These are phyloP conservation scores for Limonius californicus DNA, from an alignment of 1,140 invertebrate genomes.

Conservation along the genomic window DNA sequence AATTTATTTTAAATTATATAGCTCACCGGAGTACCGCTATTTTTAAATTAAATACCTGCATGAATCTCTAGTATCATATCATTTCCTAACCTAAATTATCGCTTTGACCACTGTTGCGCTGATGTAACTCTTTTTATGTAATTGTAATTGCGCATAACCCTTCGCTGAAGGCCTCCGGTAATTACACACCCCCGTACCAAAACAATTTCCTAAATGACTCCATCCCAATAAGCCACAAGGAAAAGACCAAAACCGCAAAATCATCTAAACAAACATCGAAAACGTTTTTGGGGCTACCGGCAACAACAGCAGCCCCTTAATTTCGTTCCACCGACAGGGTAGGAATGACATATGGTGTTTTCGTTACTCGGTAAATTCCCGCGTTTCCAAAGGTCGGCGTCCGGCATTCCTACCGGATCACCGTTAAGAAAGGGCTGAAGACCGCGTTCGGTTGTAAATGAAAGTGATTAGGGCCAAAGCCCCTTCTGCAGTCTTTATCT, in stretches of 20 bases:
- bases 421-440: neutral
- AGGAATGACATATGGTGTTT: constrained; percentile 27
- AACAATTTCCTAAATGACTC: neutral
- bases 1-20: constrained; percentile 3
- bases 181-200: too few relatives aligned
- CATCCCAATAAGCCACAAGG: neutral
- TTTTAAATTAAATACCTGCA: neutral
- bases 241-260: constrained; percentile 21
- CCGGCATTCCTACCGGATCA: neutral
- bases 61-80: too few relatives aligned
- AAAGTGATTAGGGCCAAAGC: constrained; percentile 20
- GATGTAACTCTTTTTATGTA: too few relatives aligned
- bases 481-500: constrained; percentile 20
- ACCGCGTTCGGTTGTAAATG: constrained; percentile 2
- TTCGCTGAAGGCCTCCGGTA: too few relatives aligned
- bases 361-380: constrained; percentile 17
- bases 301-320: constrained; percentile 6
- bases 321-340: constrained; percentile 10
- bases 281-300: too few relatives aligned
- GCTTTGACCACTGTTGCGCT: too few relatives aligned
- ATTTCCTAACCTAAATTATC: too few relatives aligned
- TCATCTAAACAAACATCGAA: constrained; percentile 10
- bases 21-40: neutral
- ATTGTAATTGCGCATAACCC: too few relatives aligned
- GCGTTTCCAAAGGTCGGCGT: constrained; percentile 3